phyloP scores from a whole-genome alignment of 2,888 invertebrate genomes.

The Cerceris rybyensis region DNA sequence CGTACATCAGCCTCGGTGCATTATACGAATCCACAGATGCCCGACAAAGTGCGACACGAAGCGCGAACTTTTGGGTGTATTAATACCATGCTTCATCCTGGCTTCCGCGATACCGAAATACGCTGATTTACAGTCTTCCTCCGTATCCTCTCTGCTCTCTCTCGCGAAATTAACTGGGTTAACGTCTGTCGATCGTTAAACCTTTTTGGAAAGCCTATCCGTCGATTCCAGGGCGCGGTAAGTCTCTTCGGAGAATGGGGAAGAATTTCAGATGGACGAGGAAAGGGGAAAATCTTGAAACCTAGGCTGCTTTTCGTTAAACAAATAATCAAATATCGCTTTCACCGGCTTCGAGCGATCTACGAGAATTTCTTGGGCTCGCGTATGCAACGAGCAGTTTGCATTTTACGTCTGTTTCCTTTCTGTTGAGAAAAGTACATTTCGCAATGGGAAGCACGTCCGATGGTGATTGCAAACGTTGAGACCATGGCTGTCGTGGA shows the following conservation, averaged over 20 bases:
- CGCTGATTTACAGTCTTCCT: constrained; percentile 74
- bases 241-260: constrained; percentile 6
- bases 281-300: too few relatives aligned
- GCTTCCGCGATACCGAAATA: constrained; percentile 81
- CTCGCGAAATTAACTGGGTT: constrained; percentile 50
- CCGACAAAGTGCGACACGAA: constrained; percentile 48
- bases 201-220: constrained; percentile 11
- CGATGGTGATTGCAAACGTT: too few relatives aligned
- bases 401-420: too few relatives aligned
- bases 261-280: not conserved
- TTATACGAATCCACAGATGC: constrained; percentile 24
- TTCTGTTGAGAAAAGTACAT: too few relatives aligned
- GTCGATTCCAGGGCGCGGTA: not conserved
- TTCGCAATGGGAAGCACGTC: too few relatives aligned
- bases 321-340: too few relatives aligned
- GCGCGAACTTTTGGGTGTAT: constrained; percentile 66
- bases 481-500: too few relatives aligned
- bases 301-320: too few relatives aligned
- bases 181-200: constrained; percentile 65
- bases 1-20: not conserved
- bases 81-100: constrained; percentile 66
- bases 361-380: too few relatives aligned
- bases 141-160: constrained; percentile 15
- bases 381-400: too few relatives aligned
- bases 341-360: too few relatives aligned